Evolutionary conservation across 2,113 vertebrate species (phyloP), one percentile per base, ranked within the genome.

Genomic region (Lota lota): DNA sequence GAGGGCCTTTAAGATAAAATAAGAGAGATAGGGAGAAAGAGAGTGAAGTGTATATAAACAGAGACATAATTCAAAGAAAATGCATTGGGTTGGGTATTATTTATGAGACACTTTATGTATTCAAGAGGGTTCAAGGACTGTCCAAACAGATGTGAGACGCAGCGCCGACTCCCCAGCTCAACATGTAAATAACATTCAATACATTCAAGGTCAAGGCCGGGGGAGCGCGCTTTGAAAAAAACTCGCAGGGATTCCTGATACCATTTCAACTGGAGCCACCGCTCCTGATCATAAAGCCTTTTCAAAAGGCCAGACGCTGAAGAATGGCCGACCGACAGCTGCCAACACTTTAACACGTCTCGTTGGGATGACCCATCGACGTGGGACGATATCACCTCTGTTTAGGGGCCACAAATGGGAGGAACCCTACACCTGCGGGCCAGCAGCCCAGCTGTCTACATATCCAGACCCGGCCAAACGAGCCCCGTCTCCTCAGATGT

Each of bases 391-490:
- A 14, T 22, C 59, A 16, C 59, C 59, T 61, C 59, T 22, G 20
- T 22, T 22, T 15, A 10, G 59, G 21, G 82, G 78, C 83, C 82
- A 84, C 83, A 47, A 80, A 80, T 85, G 65, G 78, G 84, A 33
- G 1, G 61, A 73, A 73, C 24, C 20, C 70, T 76, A 76, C 88
- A 90, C 88, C 88, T 90, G 87, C 80, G 85, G 79, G 79, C 82
- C 77, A 76, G 81, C 69, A 47, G 40, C 20, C 71, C 88, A 88
- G 86, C 88, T 89, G 88, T 89, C 86, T 83, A 87, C 86, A 88
- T 86, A 88, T 40, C 40, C 64, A 22, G 61, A 47, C 72, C 40
- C 75, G 56, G 86, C 87, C 86, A 87, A 88, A 81, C 76, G 71
- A 76, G 75, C 50, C 68, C 70, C 66, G 22, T 67, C 83, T 70